Evolutionary conservation across 2,797 vertebrate species (phyloP).

Genomic region (Oreochromis mossambicus): DNA sequence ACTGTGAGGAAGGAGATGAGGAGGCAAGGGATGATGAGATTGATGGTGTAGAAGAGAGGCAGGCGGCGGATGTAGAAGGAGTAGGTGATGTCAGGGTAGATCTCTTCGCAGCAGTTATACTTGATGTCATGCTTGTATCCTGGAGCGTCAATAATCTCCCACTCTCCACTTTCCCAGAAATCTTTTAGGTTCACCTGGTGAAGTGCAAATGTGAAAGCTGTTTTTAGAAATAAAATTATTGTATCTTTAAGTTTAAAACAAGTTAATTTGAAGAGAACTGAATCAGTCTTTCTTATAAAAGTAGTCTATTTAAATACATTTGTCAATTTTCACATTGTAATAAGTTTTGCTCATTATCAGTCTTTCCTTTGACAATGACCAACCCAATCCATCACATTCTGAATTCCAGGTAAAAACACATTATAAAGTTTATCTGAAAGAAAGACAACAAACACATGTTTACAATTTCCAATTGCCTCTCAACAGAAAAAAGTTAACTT

Average conservation of each 20-base stretch:
- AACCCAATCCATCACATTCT: neutral
- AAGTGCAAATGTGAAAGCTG: neutral
- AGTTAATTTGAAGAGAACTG: neutral
- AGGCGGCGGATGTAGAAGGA: constrained; percentile 93
- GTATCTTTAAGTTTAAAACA: neutral
- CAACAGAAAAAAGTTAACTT: neutral
- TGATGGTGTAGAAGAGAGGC: constrained; percentile 93
- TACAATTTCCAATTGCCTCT: neutral
- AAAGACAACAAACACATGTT: neutral
- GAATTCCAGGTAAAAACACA: neutral
- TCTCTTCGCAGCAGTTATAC: constrained; percentile 96
- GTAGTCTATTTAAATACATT: neutral
- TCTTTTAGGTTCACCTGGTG: constrained; percentile 85
- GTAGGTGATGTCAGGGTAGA: constrained; percentile 95
- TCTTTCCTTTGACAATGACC: neutral
- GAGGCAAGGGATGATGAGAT: constrained; percentile 92
- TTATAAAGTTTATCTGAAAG: neutral
- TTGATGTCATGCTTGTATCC: constrained; percentile 97
- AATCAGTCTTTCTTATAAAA: neutral
- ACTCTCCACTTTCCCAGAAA: constrained; percentile 96
- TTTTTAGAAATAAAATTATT: neutral
- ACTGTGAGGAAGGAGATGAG: constrained; percentile 94
- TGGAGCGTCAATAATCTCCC: constrained; percentile 93
- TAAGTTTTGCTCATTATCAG: neutral
- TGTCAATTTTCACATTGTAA: neutral